These are phyloP conservation scores for Drosophila kanapiae DNA, from an alignment of 1,140 invertebrate genomes.

Conservation along the genomic window DNA sequence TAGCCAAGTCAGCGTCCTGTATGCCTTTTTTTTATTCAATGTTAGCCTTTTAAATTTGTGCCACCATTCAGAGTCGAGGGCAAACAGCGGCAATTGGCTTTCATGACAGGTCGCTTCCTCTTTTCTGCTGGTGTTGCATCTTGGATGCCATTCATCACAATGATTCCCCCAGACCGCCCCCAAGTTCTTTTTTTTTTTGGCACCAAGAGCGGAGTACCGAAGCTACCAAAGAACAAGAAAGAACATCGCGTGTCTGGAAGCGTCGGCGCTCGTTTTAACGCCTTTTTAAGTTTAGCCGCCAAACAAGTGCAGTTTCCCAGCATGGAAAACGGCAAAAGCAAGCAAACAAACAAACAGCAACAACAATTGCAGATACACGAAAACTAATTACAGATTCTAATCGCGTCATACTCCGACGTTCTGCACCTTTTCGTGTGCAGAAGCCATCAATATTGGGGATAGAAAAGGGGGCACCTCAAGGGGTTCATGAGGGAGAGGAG, in stretches of 20 bases:
- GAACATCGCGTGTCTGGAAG: conserved; percentile 71
- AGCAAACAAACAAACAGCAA: conserved; percentile 35
- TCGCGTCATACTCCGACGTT: conserved; percentile 76
- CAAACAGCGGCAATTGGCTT: conserved; percentile 65
- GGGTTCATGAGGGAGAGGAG: not conserved
- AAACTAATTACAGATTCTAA: conserved; percentile 85
- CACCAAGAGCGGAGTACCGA: conserved; percentile 1
- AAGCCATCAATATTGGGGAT: conserved; percentile 75
- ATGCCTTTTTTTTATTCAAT: not conserved
- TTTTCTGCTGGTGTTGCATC: conserved; percentile 50
- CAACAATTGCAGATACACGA: conserved; percentile 84
- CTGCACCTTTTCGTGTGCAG: conserved; percentile 66
- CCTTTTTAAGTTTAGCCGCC: conserved; percentile 82
- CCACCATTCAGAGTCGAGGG: conserved; percentile 23
- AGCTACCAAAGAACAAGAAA: not conserved
- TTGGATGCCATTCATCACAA: conserved; percentile 65
- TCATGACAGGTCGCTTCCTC: conserved; percentile 57
- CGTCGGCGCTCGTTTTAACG: conserved; percentile 79
- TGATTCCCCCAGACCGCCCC: conserved; percentile 47
- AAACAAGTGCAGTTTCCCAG: conserved; percentile 81
- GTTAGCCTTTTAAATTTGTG: conserved; percentile 53
- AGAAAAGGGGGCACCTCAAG: not conserved
- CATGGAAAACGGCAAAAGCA: conserved; percentile 17
- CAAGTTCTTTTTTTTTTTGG: conserved; percentile 15
- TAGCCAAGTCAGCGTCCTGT: not conserved